These are phyloP conservation scores for Callyntrura guangdongensis DNA, from an alignment of 2,888 invertebrate species.

Conservation along the genomic window DNA sequence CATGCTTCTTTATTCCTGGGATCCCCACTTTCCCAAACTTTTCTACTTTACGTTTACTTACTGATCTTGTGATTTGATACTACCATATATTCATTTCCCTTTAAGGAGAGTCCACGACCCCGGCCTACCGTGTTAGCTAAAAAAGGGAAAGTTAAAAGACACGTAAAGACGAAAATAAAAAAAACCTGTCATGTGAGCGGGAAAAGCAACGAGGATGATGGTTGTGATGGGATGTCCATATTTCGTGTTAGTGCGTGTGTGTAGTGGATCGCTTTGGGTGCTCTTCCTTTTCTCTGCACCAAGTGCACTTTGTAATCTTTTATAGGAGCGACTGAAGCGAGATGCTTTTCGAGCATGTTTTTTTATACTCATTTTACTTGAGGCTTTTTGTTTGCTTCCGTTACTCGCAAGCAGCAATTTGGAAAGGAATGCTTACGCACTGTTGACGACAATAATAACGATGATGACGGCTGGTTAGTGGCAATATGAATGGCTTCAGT, in stretches of 20 bases:
- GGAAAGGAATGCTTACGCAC: conserved; percentile 27
- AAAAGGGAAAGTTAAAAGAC: conserved; percentile 22
- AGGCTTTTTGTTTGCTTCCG: conserved; percentile 37
- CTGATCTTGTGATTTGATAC: conserved; percentile 21
- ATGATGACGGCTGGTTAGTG: conserved; percentile 69
- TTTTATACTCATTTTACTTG: too few relatives aligned
- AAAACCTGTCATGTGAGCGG: conserved; percentile 14
- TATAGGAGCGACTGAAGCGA: background rate
- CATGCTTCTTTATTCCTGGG: too few relatives aligned
- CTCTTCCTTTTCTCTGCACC: background rate
- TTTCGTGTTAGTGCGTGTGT: background rate
- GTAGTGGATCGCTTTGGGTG: background rate
- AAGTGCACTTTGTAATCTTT: conserved; percentile 41
- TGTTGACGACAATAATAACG: conserved; percentile 33
- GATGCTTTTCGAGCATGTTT: too few relatives aligned
- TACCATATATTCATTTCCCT: too few relatives aligned
- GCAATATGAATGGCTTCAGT: conserved; percentile 68
- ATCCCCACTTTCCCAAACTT: conserved; percentile 35
- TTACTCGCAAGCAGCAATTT: background rate
- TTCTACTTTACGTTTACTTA: conserved; percentile 6
- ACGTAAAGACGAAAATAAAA: conserved; percentile 41
- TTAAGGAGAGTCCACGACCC: too few relatives aligned
- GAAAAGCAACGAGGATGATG: background rate
- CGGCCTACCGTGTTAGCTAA: background rate
- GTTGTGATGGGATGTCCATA: background rate